These are phyloP conservation scores for Leptopterna dolabrata DNA, from an alignment of 2,888 invertebrate genomes.

Conservation along the genomic window DNA sequence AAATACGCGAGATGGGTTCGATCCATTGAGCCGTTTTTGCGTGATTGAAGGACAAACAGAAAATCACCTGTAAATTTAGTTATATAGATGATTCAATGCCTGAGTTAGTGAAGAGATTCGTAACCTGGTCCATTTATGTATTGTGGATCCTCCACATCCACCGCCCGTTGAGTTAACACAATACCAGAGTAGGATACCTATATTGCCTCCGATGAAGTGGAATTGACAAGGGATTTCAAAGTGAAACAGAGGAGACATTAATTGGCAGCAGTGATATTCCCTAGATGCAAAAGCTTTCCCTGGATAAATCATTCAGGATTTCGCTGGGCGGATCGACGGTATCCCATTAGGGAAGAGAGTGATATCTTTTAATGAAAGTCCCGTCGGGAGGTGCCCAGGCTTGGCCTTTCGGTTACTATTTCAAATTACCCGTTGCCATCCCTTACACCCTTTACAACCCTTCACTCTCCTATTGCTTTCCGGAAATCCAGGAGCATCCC, in stretches of 20 bases:
- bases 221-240: not conserved
- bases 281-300: not conserved
- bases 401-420: not conserved
- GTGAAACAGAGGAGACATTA: not conserved
- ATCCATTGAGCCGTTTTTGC: too few species aligned
- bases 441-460: too few species aligned
- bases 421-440: not conserved
- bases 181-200: not conserved
- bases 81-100: too few species aligned
- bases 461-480: not conserved
- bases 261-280: not conserved
- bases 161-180: not conserved
- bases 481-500: not conserved
- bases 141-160: too few species aligned
- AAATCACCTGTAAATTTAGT: too few species aligned
- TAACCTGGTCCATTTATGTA: not conserved
- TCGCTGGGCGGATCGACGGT: not conserved
- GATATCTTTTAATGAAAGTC: conserved; percentile 3
- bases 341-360: not conserved
- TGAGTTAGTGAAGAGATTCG: not conserved
- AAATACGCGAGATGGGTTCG: too few species aligned
- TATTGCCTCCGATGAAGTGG: not conserved
- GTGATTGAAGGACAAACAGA: too few species aligned
- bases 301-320: not conserved
- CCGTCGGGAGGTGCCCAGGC: not conserved